Evolutionary conservation across 2,888 invertebrate species (phyloP).

Genomic region (Harpagoxenus sublaevis): DNA sequence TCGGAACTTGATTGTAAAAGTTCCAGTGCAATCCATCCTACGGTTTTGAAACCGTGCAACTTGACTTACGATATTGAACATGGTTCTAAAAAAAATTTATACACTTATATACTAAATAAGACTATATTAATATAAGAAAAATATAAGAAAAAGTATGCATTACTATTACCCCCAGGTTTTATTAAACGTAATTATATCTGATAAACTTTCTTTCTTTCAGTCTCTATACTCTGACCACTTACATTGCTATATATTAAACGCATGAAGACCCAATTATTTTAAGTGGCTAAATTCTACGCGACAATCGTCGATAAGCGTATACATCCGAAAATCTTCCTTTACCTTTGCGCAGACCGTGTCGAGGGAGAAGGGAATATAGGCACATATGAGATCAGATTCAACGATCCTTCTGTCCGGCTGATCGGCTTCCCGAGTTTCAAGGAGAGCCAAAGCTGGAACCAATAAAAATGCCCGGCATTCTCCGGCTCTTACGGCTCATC

Average conservation of each 20-base stretch:
- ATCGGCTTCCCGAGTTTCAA: slow-evolving; percentile 70
- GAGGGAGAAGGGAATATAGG: slow-evolving; percentile 26
- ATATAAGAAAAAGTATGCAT: not conserved
- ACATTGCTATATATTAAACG: not conserved
- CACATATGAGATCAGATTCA: slow-evolving; percentile 72
- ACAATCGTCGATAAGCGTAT: not conserved
- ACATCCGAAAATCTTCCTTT: slow-evolving; percentile 27
- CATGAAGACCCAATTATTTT: not conserved
- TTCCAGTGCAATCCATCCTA: slow-evolving; percentile 46
- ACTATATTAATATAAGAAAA: not conserved
- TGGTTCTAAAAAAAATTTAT: not conserved
- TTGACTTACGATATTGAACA: slow-evolving; percentile 24
- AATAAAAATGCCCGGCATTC: slow-evolving; percentile 85
- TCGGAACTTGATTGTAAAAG: slow-evolving; percentile 43
- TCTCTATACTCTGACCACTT: not conserved
- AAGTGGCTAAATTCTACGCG: slow-evolving; percentile 6
- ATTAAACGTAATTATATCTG: not conserved
- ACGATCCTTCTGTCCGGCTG: slow-evolving; percentile 66
- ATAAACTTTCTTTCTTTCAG: not conserved
- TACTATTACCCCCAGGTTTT: not conserved
- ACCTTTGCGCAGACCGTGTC: slow-evolving; percentile 5
- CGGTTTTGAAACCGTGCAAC: not conserved
- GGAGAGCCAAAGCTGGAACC: slow-evolving; percentile 77
- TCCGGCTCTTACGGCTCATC: slow-evolving; percentile 70
- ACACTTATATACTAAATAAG: not conserved